Evolutionary conservation across 1,140 invertebrate genomes (phyloP).

Genomic region (Lutraria rhynchaena): DNA sequence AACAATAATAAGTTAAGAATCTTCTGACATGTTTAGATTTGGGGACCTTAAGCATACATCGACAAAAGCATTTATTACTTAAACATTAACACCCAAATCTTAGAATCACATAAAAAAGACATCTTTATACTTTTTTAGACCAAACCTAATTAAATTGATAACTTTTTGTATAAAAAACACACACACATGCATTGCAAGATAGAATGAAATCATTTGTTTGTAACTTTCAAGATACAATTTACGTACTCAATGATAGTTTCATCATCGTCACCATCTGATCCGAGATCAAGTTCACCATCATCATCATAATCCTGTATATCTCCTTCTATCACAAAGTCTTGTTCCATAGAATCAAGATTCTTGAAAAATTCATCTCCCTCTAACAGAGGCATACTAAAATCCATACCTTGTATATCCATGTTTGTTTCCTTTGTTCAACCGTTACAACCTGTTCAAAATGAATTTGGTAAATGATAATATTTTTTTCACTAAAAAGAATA

Average conservation of each 20-base stretch:
- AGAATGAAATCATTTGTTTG: background rate
- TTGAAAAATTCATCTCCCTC: constrained; percentile 58
- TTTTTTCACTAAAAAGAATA: background rate
- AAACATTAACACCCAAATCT: too few species aligned
- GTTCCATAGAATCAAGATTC: constrained; percentile 59
- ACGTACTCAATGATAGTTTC: constrained; percentile 57
- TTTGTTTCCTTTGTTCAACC: background rate
- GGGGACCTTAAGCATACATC: too few species aligned
- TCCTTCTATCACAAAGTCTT: constrained; percentile 71
- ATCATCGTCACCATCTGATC: constrained; percentile 63
- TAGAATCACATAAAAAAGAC: too few species aligned
- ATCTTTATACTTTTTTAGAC: too few species aligned
- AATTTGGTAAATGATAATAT: background rate
- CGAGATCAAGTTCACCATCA: constrained; percentile 64
- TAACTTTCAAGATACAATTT: background rate
- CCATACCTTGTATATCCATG: constrained; percentile 11
- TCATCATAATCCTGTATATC: constrained; percentile 69
- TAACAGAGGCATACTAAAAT: constrained; percentile 43
- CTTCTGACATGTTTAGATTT: too few species aligned
- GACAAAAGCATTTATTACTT: too few species aligned
- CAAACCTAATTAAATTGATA: too few species aligned
- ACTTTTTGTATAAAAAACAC: too few species aligned
- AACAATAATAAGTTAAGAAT: too few species aligned
- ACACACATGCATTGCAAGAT: too few species aligned
- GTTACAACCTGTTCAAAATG: background rate